Percentiles rank a stretch among this genome's conserved stretches.
Evolutionary conservation across 1,140 invertebrate species (phyloP).

Genomic region (Capitella teleta): DNA sequence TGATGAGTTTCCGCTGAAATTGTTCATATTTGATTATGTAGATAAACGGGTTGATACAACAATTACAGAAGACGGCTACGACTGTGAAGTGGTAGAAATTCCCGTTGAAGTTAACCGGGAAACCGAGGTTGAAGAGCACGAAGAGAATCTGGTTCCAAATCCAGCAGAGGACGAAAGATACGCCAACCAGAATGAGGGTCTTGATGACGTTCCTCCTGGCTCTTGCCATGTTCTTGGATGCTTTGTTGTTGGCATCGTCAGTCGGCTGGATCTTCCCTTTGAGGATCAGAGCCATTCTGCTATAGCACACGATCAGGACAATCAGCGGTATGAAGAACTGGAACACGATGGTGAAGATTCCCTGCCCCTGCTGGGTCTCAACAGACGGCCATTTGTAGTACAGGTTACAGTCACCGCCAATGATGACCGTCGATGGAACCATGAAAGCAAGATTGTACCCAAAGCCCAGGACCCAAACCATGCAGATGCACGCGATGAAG

Average conservation of each 20-base stretch:
- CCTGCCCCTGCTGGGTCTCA: not conserved
- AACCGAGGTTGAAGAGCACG: not conserved
- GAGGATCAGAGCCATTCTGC: not conserved
- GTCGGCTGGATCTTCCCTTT: not conserved
- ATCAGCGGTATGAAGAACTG: constrained; percentile 6
- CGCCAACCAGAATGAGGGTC: constrained; percentile 1
- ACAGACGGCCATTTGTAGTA: constrained; percentile 3
- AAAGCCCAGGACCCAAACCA: not conserved
- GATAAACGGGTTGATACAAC: not conserved
- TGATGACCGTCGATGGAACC: not conserved
- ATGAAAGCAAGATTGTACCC: not conserved
- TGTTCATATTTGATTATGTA: not conserved
- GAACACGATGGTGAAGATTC: constrained; percentile 6
- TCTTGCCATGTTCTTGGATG: not conserved
- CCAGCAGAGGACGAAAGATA: constrained; percentile 2
- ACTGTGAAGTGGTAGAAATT: not conserved
- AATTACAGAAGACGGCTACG: not conserved
- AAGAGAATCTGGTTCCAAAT: not conserved
- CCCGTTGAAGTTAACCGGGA: not conserved
- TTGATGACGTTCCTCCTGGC: constrained; percentile 9
- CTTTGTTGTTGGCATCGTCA: not conserved
- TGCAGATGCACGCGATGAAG: not conserved
- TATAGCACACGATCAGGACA: not conserved
- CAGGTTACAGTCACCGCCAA: not conserved
- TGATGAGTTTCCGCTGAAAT: too few species aligned